phyloP scores from a whole-genome alignment of 2,113 vertebrate species.

The Suricata suricatta region DNA sequence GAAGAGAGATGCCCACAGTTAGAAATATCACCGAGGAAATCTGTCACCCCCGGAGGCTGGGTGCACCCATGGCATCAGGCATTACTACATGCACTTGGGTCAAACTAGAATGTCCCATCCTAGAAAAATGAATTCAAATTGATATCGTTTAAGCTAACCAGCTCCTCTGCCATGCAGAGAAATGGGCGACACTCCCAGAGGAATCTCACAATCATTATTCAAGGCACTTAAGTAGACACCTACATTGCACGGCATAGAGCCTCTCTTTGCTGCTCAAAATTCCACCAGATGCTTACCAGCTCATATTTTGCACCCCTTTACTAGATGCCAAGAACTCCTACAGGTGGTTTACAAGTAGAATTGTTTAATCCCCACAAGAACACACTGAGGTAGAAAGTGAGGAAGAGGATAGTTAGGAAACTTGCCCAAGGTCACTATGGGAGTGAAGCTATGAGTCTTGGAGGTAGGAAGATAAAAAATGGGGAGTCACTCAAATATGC shows the following conservation, averaged over 20 bases:
- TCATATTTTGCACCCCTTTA: not conserved
- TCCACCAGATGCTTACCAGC: not conserved
- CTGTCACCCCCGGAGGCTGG: not conserved
- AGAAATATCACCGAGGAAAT: conserved; percentile 13
- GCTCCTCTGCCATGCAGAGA: not conserved
- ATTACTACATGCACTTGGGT: not conserved
- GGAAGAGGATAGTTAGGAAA: not conserved
- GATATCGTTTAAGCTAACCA: not conserved
- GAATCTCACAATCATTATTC: not conserved
- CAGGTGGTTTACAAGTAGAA: not conserved
- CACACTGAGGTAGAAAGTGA: not conserved
- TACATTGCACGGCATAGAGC: not conserved
- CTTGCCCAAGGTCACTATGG: not conserved
- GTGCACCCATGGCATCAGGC: not conserved
- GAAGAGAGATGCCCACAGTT: not conserved
- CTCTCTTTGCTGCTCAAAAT: not conserved
- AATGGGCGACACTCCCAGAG: not conserved
- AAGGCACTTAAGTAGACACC: not conserved
- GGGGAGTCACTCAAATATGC: not conserved
- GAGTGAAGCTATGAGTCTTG: not conserved
- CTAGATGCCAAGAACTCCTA: not conserved
- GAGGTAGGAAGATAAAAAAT: not conserved
- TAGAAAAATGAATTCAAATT: not conserved
- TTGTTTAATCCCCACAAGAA: not conserved
- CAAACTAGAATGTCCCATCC: not conserved